Conservation (phyloP, 1,140 invertebrate species). For the Dolichoris vasculosae region DNA sequence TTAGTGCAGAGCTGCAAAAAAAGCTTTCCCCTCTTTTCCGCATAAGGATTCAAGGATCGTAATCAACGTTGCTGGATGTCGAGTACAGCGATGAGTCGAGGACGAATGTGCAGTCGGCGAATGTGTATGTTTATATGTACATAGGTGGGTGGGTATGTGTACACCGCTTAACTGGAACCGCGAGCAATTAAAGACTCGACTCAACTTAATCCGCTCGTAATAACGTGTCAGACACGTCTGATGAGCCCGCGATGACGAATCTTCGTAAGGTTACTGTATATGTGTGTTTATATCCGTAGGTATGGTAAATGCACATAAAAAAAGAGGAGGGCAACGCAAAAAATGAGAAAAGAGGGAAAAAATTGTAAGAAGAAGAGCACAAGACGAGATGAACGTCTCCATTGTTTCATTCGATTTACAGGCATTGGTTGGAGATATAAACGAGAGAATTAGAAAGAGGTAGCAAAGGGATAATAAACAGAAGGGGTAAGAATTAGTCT, state of each 20-base stretch:
- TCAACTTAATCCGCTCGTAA: conserved; percentile 60
- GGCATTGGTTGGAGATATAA: conserved; percentile 37
- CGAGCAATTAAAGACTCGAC: conserved; percentile 60
- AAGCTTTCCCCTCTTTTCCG: not conserved
- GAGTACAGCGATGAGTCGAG: conserved; percentile 8
- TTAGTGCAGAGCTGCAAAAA: not conserved
- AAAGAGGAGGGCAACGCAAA: conserved; percentile 46
- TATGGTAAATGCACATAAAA: conserved; percentile 58
- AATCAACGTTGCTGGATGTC: conserved; percentile 2
- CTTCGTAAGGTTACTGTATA: not conserved
- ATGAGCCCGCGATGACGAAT: conserved; percentile 51
- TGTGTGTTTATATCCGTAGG: conserved; percentile 32
- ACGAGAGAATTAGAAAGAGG: conserved; percentile 21
- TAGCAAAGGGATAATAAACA: conserved; percentile 13
- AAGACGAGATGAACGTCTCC: conserved; percentile 62
- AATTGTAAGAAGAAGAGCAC: conserved; percentile 57
- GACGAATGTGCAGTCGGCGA: not conserved
- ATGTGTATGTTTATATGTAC: too few species aligned
- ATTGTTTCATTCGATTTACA: conserved; percentile 73
- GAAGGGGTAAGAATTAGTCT: conserved; percentile 47
- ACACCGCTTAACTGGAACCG: conserved; percentile 22
- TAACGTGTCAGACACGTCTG: conserved; percentile 59
- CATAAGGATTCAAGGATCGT: conserved; percentile 18
- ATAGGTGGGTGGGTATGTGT: not conserved
- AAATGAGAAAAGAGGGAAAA: conserved; percentile 40